phyloP scores from a whole-genome alignment of 2,113 vertebrate species.

The Sinocyclocheilus anshuiensis region DNA sequence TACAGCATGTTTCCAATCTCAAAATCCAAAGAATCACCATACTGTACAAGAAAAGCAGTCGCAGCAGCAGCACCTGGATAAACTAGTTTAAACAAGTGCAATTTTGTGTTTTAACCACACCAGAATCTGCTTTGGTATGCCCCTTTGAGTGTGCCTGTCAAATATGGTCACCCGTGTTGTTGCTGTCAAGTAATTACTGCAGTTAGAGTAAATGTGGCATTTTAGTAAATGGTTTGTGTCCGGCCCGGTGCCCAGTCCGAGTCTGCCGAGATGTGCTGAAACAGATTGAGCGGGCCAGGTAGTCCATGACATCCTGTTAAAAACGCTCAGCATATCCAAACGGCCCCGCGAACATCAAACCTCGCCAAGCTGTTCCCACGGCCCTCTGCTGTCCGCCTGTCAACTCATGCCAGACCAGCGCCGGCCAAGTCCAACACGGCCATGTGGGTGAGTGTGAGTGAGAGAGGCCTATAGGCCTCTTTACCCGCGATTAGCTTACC shows the following conservation, averaged over 20 bases:
- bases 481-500: conserved; percentile 41
- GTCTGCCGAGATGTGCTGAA: conserved; percentile 48
- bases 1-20: not conserved
- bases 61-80: conserved; percentile 14
- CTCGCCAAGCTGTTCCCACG: conserved; percentile 58
- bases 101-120: conserved; percentile 13
- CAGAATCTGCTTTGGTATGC: not conserved
- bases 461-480: conserved; percentile 31
- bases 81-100: conserved; percentile 21
- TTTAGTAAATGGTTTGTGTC: conserved; percentile 58
- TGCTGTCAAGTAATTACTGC: conserved; percentile 43
- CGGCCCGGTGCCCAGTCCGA: conserved; percentile 51
- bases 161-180: conserved; percentile 37
- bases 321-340: conserved; percentile 43
- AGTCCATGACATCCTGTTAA: conserved; percentile 56
- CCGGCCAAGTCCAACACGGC: conserved; percentile 57
- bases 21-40: not conserved
- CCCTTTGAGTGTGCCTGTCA: conserved; percentile 26
- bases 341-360: conserved; percentile 38
- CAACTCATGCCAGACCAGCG: conserved; percentile 50
- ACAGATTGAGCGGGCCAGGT: conserved; percentile 51
- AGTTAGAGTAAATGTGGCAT: conserved; percentile 53
- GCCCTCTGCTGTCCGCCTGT: conserved; percentile 39
- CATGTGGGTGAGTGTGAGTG: conserved; percentile 38
- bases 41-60: not conserved